Conservation (phyloP, 2,797 vertebrate species). For the Urosaurus nigricauda region DNA sequence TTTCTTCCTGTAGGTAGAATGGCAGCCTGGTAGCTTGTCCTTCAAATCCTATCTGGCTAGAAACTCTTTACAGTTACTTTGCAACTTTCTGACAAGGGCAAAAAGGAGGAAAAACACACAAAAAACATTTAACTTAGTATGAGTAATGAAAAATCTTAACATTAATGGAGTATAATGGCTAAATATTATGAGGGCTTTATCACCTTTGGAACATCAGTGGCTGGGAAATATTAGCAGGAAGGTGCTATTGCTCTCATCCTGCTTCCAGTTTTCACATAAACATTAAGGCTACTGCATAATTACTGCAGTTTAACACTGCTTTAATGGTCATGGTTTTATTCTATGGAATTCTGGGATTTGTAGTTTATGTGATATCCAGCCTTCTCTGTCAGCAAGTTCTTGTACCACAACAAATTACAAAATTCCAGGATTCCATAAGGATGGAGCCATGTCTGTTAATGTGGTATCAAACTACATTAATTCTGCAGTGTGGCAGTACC, state of each 20-base stretch:
- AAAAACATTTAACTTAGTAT: constrained; percentile 8
- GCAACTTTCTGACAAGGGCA: constrained; percentile 15
- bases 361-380: no score
- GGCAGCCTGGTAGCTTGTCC: not conserved
- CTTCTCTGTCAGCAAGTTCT: no score
- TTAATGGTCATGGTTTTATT: no score
- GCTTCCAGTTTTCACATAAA: not conserved
- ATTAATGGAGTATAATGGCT: not conserved
- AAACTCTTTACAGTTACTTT: constrained; percentile 10
- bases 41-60: not conserved
- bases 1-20: constrained; percentile 23
- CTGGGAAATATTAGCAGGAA: not conserved
- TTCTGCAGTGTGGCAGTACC: no score
- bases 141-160: not conserved
- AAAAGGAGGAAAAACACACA: not conserved
- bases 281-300: no score
- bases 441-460: no score
- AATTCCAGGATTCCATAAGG: no score
- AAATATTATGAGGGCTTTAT: not conserved
- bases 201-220: not conserved
- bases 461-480: no score
- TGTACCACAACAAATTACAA: no score
- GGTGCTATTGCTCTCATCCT: not conserved
- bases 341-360: no score
- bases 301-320: no score